Conservation (phyloP, 1,140 invertebrate genomes). For the Cyclargus thomasi region DNA sequence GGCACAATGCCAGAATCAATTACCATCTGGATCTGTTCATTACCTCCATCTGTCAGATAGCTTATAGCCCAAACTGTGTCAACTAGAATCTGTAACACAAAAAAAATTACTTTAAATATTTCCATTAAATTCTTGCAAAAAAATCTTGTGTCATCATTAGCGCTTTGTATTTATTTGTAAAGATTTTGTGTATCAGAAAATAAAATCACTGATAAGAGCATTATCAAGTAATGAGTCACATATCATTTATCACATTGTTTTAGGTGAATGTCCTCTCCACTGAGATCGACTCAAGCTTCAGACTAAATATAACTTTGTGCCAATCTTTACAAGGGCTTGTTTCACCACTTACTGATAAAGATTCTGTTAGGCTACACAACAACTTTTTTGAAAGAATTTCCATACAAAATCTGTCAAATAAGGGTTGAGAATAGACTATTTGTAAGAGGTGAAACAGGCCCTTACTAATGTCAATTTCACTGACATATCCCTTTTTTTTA, state of each 20-base stretch:
- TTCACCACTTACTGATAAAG: too few species aligned
- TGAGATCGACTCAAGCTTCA: not conserved
- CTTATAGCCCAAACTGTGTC: slow-evolving; percentile 99
- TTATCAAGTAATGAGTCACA: not conserved
- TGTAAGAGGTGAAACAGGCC: too few species aligned
- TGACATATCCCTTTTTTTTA: too few species aligned
- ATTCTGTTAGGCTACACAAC: too few species aligned
- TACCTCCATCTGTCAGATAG: slow-evolving; percentile 98
- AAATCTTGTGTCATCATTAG: too few species aligned
- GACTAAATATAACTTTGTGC: too few species aligned
- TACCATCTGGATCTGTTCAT: slow-evolving; percentile 99
- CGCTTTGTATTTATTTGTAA: not conserved
- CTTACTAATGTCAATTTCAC: too few species aligned
- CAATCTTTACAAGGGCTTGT: too few species aligned
- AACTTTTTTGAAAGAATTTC: too few species aligned
- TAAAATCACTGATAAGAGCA: not conserved
- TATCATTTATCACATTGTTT: not conserved
- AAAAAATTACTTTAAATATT: not conserved
- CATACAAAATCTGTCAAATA: too few species aligned
- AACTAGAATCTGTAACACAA: slow-evolving; percentile 88
- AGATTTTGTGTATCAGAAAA: not conserved
- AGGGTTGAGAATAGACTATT: too few species aligned
- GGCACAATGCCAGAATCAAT: slow-evolving; percentile 97
- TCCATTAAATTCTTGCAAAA: too few species aligned
- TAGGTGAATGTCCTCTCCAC: slow-evolving; percentile 3